Percentiles rank a stretch among this genome's conserved stretches.
Conservation (phyloP, 2,113 vertebrate genomes). For the Rostratula benghalensis region DNA sequence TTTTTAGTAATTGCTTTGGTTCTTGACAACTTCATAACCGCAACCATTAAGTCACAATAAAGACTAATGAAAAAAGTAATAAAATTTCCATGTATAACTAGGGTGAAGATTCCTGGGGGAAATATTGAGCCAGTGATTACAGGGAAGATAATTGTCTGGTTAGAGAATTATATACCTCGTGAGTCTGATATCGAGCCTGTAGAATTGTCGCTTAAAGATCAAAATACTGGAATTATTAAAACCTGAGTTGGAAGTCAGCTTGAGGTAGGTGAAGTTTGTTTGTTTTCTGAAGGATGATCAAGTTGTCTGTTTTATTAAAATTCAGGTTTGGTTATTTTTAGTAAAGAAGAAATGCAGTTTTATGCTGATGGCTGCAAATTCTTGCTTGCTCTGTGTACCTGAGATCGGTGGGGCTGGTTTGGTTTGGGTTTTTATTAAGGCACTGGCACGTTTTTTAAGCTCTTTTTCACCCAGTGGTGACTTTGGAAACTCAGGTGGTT, state of each 20-base stretch:
- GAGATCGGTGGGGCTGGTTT: background rate
- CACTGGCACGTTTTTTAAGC: background rate
- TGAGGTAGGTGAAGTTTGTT: background rate
- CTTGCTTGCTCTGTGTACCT: background rate
- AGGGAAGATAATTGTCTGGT: constrained; percentile 71
- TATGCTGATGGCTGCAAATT: constrained; percentile 21
- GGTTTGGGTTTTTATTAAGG: background rate
- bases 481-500: background rate
- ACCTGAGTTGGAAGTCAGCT: background rate
- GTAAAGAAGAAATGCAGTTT: background rate
- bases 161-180: constrained; percentile 68
- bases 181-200: constrained; percentile 58
- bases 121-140: constrained; percentile 72
- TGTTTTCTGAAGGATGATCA: background rate
- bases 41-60: constrained; percentile 56
- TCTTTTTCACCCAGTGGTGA: background rate
- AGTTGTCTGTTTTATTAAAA: background rate
- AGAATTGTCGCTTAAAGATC: constrained; percentile 55
- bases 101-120: constrained; percentile 68
- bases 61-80: constrained; percentile 71
- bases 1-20: constrained; percentile 59
- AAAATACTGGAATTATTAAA: constrained; percentile 36
- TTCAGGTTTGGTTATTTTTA: constrained; percentile 14
- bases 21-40: constrained; percentile 55
- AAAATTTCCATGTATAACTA: constrained; percentile 70